Evolutionary conservation across 2,113 vertebrate species (phyloP), one percentile per base, ranked within the genome.

Genomic region (Pagrus major): DNA sequence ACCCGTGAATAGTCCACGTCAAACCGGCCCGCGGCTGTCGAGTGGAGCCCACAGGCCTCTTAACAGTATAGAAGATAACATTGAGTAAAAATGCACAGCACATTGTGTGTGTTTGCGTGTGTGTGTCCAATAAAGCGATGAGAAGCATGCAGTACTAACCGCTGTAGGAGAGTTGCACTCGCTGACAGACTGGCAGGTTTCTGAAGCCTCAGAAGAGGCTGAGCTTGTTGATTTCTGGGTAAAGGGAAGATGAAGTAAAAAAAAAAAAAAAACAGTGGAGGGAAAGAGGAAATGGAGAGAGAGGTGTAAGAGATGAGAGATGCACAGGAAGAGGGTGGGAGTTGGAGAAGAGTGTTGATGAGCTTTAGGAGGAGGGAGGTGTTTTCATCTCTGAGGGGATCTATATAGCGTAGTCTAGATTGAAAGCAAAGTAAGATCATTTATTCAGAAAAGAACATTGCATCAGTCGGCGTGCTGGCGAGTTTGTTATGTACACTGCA

Each of bases 141-240:
- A 80, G 44, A 80, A 69, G 78, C 72, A 66, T 81, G 80, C 73
- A 78, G 79, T 82, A 98, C 98, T 97, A 89, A 99, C 97, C 95
- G 96, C 96, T 81, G 97, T 98, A 49, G 98, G 98, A 85, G 97
- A 99, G 96, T 94, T 97, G 96, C 98, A 99, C 92, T 98, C 98
- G 93, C 98, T 99, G 90, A 99, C 96, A 1, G 97, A 98, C 95
- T 97, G 98, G 94, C 97, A 99, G 82, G 97, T 98, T 89, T 99
- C 98, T 1, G 98, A 99, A 77, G 98, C 97, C 93, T 99, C 98
- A 0, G 98, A 99, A 88, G 98, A 99, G 0, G 98, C 97, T 0
- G 98, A 99, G 92, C 98, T 99, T 86, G 97, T 99, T 85, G 98
- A 99, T 92, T 99, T 99, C 98, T 99, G 96, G n/a, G 86, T 70